A percentile compares a stretch with the other conserved stretches of the same genome.
These are phyloP conservation scores for Drosophila hamatofila DNA, from an alignment of 2,888 invertebrate genomes.

Conservation along the genomic window DNA sequence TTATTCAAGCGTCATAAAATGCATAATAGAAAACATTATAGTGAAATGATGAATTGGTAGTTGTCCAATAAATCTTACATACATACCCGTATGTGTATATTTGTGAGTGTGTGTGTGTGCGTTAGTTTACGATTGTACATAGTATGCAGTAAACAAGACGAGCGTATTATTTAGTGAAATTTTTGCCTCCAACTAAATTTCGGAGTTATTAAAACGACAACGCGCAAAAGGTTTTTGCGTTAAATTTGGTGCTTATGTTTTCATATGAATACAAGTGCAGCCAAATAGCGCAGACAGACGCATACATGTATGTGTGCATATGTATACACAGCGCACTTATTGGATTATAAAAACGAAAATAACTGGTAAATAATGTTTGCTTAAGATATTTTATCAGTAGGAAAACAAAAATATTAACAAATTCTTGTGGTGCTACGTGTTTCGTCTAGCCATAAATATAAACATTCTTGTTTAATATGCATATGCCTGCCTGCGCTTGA, in stretches of 20 bases:
- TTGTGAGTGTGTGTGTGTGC: constrained; percentile 2
- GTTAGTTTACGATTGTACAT: constrained; percentile 20
- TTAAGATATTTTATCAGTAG: constrained; percentile 28
- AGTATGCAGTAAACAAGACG: constrained; percentile 54
- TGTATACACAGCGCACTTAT: constrained; percentile 50
- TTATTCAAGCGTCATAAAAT: constrained; percentile 18
- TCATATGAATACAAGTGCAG: constrained; percentile 58
- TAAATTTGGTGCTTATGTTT: constrained; percentile 28
- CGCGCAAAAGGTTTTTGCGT: constrained; percentile 5
- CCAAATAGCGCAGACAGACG: constrained; percentile 32
- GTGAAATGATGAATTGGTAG: constrained; percentile 51
- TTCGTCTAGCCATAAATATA: constrained; percentile 48
- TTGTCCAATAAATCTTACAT: constrained; percentile 57
- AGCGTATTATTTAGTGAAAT: constrained; percentile 57
- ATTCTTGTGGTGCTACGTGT: constrained; percentile 46
- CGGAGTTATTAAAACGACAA: constrained; percentile 13
- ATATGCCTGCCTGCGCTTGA: constrained; percentile 38
- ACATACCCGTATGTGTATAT: constrained; percentile 6
- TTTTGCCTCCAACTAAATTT: constrained; percentile 50
- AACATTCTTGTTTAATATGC: constrained; percentile 22
- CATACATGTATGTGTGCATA: constrained; percentile 32
- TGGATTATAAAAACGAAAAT: constrained; percentile 58
- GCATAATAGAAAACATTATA: constrained; percentile 14
- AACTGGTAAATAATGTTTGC: constrained; percentile 60
- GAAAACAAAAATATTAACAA: constrained; percentile 24